These are phyloP conservation scores for Mythimna vitellina DNA, from an alignment of 2,888 invertebrate genomes.

Conservation along the genomic window DNA sequence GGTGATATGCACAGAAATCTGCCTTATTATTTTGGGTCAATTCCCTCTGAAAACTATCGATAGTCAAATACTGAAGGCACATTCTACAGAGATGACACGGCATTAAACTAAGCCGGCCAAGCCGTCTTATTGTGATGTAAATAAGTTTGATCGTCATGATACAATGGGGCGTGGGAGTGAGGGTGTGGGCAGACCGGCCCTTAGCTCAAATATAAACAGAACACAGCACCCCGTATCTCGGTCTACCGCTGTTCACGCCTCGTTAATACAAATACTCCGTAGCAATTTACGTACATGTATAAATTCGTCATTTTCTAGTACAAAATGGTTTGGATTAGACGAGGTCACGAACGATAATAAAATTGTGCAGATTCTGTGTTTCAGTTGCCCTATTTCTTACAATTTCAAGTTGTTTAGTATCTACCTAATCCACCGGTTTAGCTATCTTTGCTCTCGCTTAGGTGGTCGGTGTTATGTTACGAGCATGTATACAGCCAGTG, in stretches of 20 bases:
- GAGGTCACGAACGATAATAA: slow-evolving; percentile 26
- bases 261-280: slow-evolving; percentile 57
- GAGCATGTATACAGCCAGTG: slow-evolving; percentile 82
- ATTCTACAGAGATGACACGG: slow-evolving; percentile 76
- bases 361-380: slow-evolving; percentile 8
- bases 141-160: slow-evolving; percentile 86
- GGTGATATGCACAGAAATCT: background rate
- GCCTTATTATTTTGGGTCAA: slow-evolving; percentile 26
- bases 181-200: slow-evolving; percentile 82
- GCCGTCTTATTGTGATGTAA: slow-evolving; percentile 87
- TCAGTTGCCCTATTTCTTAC: slow-evolving; percentile 1
- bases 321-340: slow-evolving; percentile 35
- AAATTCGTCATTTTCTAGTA: slow-evolving; percentile 23
- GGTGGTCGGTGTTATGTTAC: slow-evolving; percentile 84
- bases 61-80: slow-evolving; percentile 59
- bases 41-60: slow-evolving; percentile 51
- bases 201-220: slow-evolving; percentile 80
- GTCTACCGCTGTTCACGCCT: slow-evolving; percentile 68
- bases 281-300: slow-evolving; percentile 41
- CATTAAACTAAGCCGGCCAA: slow-evolving; percentile 77
- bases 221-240: slow-evolving; percentile 72
- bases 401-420: slow-evolving; percentile 24
- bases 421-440: slow-evolving; percentile 46
- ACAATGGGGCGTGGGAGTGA: slow-evolving; percentile 84
- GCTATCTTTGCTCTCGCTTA: slow-evolving; percentile 70